Base-by-base conservation (phyloP, 2,113 vertebrate species). In the Hippocampus comes region DNA sequence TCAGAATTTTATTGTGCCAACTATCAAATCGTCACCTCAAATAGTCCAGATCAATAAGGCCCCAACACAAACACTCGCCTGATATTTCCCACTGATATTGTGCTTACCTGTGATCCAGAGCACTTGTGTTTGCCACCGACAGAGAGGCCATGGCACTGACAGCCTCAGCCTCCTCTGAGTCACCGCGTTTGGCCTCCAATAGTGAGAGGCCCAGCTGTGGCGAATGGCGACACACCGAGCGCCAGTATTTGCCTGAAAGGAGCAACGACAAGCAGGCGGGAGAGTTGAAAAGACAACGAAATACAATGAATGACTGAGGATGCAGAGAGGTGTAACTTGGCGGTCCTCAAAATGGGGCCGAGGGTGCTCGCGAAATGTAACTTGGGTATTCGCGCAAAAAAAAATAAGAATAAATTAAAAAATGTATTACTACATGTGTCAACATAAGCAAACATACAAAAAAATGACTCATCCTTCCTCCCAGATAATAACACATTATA, bases 71-170 rank as follows among this genome's bases (percentile, higher is more conserved):
- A 41, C 67, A 30, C 49, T 63, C n/a, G 12, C 7, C 21, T 51
- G 51, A 18, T 0, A 8, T 67, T 64, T n/a, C 20, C 21, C 20
- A n/a, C 9, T 43, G 20, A 23, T 7, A 21, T 41, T n/a, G 21
- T 1, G 63, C 14, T 56, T 74, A 92, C 95, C 95, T 93, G 73
- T 87, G 89, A 71, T 94, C 94, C 91, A 94, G 92, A 0, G 92
- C 82, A 17, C 78, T 87, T 68, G 70, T 82, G 86, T 89, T 91
- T 64, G 93, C 95, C 82, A 97, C 94, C 0, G 96, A 96, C 60
- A 97, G 89, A 68, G 94, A 94, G 10, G 96, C 96, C 94, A 97
- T 95, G 73, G 96, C 96, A 0, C 89, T 96, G 87, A 97, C 94
- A 0, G 96, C 93, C 89, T 96, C 96, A 0, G 94, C 94, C 89